phyloP scores from a whole-genome alignment of 1,140 invertebrate genomes.

The Homarus americanus region DNA sequence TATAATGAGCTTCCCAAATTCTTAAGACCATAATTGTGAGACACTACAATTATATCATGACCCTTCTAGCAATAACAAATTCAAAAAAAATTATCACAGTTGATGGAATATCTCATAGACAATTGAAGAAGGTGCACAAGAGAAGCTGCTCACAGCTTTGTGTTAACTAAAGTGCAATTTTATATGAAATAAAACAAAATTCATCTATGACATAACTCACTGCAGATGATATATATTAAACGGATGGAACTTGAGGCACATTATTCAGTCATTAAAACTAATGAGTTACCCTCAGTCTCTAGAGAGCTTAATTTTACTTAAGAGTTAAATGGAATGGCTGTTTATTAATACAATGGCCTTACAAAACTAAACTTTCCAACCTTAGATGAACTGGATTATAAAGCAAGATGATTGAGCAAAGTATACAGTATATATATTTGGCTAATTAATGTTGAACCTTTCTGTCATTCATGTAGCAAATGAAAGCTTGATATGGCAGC shows the following conservation, averaged over 20 bases:
- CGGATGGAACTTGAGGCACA: slow-evolving; percentile 19
- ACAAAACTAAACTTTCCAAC: not conserved
- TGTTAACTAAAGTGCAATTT: not conserved
- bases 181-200: not conserved
- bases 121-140: not conserved
- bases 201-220: not conserved
- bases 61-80: slow-evolving; percentile 10
- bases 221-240: not conserved
- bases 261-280: not conserved
- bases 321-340: slow-evolving; percentile 28
- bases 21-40: not conserved
- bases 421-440: not conserved
- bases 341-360: not conserved
- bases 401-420: slow-evolving; percentile 34
- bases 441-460: slow-evolving; percentile 4
- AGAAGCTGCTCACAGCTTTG: not conserved
- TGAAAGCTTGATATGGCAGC: slow-evolving; percentile 11
- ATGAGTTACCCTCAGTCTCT: not conserved
- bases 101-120: slow-evolving; percentile 22
- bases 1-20: slow-evolving; percentile 17
- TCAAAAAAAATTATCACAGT: slow-evolving; percentile 41
- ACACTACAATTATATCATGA: slow-evolving; percentile 10
- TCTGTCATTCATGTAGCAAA: slow-evolving; percentile 8
- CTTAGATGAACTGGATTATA: not conserved
- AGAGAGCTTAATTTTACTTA: not conserved